Conservation (phyloP, 2,888 invertebrate species). For the Gasteruption jaculator region DNA sequence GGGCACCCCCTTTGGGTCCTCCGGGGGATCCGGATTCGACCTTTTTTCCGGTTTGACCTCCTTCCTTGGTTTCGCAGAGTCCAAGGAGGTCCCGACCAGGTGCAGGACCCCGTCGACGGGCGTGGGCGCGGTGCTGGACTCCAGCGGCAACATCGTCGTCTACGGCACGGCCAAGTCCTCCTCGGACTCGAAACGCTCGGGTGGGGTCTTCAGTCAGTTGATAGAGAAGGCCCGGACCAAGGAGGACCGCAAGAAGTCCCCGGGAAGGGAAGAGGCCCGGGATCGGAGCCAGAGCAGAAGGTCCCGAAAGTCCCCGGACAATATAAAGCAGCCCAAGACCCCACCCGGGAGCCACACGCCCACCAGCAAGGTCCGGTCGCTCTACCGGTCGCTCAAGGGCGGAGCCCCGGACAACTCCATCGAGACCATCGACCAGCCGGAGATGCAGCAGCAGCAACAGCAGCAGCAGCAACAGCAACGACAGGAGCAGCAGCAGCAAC, state of each 20-base stretch:
- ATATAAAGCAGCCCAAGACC: slow-evolving; percentile 42
- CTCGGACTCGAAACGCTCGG: slow-evolving; percentile 36
- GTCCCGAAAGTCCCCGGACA: slow-evolving; percentile 47
- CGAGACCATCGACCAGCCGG: slow-evolving; percentile 39
- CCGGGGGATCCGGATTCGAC: no score
- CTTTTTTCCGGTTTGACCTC: no score
- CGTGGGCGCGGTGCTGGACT: slow-evolving; percentile 43
- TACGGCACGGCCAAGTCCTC: slow-evolving; percentile 41
- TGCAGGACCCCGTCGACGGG: slow-evolving; percentile 43
- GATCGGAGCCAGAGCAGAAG: slow-evolving; percentile 44
- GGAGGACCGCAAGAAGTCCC: slow-evolving; percentile 53
- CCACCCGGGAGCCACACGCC: slow-evolving; percentile 44
- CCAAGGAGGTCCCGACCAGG: slow-evolving; percentile 43
- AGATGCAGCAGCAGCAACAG: slow-evolving; percentile 34
- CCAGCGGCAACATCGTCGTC: slow-evolving; percentile 46
- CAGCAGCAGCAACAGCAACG: slow-evolving; percentile 19
- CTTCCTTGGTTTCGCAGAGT: slow-evolving; percentile 36
- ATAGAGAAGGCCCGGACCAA: slow-evolving; percentile 57
- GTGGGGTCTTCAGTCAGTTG: slow-evolving; percentile 56
- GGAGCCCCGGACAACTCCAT: slow-evolving; percentile 34
- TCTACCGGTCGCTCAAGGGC: slow-evolving; percentile 44
- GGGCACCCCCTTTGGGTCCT: no score
- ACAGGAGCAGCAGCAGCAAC: slow-evolving; percentile 26
- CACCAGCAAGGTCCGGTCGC: slow-evolving; percentile 40
- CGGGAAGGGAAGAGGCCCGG: slow-evolving; percentile 43